Base-by-base conservation (phyloP, 2,113 vertebrate species). In the Menura novaehollandiae region DNA sequence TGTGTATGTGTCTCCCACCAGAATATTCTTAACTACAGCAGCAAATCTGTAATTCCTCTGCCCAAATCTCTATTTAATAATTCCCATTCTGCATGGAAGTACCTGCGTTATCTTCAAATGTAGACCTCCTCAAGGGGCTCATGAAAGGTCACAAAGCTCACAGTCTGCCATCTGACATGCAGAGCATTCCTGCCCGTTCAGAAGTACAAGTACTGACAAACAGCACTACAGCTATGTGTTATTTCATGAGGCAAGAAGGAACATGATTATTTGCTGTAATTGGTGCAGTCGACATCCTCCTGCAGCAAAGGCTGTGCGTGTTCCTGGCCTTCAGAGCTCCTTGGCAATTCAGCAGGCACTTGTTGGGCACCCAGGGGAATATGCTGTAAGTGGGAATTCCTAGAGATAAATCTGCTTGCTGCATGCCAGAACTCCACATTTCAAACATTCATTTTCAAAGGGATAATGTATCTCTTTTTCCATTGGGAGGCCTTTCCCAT, bases 301-400 rank as follows among this genome's bases (percentile, higher is more conserved):
- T 89, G 81, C 81, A 93, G 71, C 87, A 53, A 44, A 62, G 81
- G 63, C 64, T 92, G 43, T 55, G 60, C 4, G 0, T 13, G 14
- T 76, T 92, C 28, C 37, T 88, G 88, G 89, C 76, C 84, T 91
- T 92, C 47, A 35, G 60, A 78, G 30, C 80, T 95, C 52, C 80
- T 91, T 95, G 91, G 89, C 93, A 95, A 56, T 78, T 59, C 0
- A 0, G 76, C 80, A 93, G 72, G 80, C 91, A 15, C 39, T 95
- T 82, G 62, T 80, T 81, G 69, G 39, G 73, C 76, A 89, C 95
- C 68, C 91, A 52, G 68, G 93, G 80, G 93, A 95, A 75, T 92
- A 86, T 78, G 86, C 80, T 5, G 43, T 87, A 87, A 92, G 74
- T 91, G 89, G 93, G 93, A 95, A 97, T 97, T 97, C 95, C 95